Conservation (phyloP, 2,113 vertebrate species). For the Cochlearius cochlearius region DNA sequence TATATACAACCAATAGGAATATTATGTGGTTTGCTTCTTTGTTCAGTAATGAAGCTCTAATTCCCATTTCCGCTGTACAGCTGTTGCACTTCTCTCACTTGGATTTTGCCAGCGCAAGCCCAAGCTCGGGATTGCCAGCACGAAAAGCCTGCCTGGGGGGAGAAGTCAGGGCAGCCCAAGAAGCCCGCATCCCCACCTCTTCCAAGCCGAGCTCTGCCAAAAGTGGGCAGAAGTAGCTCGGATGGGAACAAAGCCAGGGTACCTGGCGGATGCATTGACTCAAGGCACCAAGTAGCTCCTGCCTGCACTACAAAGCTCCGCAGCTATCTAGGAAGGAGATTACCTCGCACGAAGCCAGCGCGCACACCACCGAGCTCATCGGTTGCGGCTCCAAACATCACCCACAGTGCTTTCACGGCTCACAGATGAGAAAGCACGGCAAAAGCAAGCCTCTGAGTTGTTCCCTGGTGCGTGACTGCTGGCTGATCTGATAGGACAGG, state of each 20-base stretch:
- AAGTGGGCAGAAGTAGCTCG: neutral
- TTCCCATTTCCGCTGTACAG: constrained; percentile 8
- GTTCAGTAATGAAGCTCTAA: neutral
- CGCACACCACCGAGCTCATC: accelerated
- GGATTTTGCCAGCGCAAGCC: neutral
- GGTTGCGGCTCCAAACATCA: neutral
- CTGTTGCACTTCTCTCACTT: neutral
- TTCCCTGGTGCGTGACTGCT: neutral
- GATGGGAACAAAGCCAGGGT: neutral
- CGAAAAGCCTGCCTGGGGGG: neutral
- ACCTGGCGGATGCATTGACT: neutral
- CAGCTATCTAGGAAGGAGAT: neutral
- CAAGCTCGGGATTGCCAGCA: neutral
- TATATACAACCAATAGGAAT: neutral
- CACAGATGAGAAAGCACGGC: neutral
- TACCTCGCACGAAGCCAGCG: neutral
- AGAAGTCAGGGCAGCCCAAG: neutral
- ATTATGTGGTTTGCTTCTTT: constrained; percentile 1
- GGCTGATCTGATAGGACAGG: neutral
- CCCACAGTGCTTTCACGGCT: no score
- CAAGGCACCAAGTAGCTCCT: neutral
- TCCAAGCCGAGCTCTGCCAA: neutral
- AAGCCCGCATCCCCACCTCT: neutral
- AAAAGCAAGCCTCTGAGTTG: neutral
- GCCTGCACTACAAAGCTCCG: neutral